Percentiles rank a stretch among this genome's conserved stretches.
Evolutionary conservation across 2,797 vertebrate genomes (phyloP).

Genomic region (Sus cebifrons): DNA sequence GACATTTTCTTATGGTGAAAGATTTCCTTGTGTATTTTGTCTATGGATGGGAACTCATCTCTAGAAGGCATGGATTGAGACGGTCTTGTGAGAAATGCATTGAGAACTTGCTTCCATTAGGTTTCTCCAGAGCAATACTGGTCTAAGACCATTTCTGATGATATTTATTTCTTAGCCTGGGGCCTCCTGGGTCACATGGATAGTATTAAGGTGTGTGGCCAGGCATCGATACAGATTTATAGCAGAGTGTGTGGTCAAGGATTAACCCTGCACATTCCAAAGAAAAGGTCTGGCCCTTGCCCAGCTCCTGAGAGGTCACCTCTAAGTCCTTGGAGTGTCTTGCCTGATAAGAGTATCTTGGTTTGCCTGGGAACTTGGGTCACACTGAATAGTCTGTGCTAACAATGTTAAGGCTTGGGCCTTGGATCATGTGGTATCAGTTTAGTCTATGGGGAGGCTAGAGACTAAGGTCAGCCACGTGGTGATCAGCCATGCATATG

Average conservation of each 20-base stretch:
- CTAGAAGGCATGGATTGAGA: background rate
- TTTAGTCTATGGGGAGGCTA: background rate
- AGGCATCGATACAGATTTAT: background rate
- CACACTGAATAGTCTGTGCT: accelerated
- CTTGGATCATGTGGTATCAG: background rate
- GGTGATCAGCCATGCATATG: accelerated
- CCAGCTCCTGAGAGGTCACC: background rate
- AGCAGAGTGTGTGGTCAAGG: background rate
- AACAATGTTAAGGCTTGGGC: background rate
- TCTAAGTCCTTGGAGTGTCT: background rate
- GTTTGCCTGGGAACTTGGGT: background rate
- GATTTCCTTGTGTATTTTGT: background rate
- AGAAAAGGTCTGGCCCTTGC: background rate
- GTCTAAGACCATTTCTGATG: background rate
- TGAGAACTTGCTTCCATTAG: background rate
- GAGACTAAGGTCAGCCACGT: background rate
- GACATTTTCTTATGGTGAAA: background rate
- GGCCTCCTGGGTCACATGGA: background rate
- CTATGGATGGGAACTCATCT: background rate
- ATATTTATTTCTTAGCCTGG: background rate
- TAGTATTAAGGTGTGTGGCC: background rate
- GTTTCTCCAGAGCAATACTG: background rate
- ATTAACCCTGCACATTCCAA: background rate
- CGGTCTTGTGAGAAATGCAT: background rate
- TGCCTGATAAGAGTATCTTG: background rate